Evolutionary conservation across 2,797 vertebrate species (phyloP).

Genomic region (Lutjanus argentimaculatus): DNA sequence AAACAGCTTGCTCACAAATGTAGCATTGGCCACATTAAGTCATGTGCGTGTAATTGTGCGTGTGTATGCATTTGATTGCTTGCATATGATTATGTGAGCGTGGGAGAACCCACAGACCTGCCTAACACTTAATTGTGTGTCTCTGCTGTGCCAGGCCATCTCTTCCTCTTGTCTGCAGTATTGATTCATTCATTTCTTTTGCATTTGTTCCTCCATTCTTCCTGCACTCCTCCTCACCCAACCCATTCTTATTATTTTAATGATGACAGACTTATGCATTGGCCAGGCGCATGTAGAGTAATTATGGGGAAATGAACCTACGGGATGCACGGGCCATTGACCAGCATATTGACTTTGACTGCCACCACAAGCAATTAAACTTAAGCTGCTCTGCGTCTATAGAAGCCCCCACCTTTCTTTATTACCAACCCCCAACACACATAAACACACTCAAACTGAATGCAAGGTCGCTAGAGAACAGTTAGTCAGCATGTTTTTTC

Average conservation of each 20-base stretch:
- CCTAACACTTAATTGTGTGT: slow-evolving; percentile 21
- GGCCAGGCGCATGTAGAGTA: slow-evolving; percentile 84
- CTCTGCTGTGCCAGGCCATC: slow-evolving; percentile 42
- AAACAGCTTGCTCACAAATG: slow-evolving; percentile 17
- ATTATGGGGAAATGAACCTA: slow-evolving; percentile 89
- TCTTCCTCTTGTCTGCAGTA: slow-evolving; percentile 50
- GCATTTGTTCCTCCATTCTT: slow-evolving; percentile 65
- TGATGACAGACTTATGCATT: slow-evolving; percentile 86
- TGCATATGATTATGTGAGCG: slow-evolving; percentile 6
- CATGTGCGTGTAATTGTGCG: background rate
- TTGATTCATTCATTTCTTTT: slow-evolving; percentile 75
- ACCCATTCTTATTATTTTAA: slow-evolving; percentile 84
- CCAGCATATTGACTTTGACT: slow-evolving; percentile 89
- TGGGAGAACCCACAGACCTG: slow-evolving; percentile 21
- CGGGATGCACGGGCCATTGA: slow-evolving; percentile 86
- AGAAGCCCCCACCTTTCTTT: slow-evolving; percentile 71
- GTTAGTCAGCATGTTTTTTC: slow-evolving; percentile 64
- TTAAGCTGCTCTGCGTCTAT: slow-evolving; percentile 81
- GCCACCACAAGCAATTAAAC: slow-evolving; percentile 88
- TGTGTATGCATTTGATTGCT: slow-evolving; percentile 3
- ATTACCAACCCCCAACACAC: slow-evolving; percentile 45
- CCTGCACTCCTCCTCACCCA: slow-evolving; percentile 54
- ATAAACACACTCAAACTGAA: slow-evolving; percentile 49
- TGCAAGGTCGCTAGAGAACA: slow-evolving; percentile 66
- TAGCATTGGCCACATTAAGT: background rate